Conservation (phyloP, 2,888 invertebrate species). For the Hyles lineata region DNA sequence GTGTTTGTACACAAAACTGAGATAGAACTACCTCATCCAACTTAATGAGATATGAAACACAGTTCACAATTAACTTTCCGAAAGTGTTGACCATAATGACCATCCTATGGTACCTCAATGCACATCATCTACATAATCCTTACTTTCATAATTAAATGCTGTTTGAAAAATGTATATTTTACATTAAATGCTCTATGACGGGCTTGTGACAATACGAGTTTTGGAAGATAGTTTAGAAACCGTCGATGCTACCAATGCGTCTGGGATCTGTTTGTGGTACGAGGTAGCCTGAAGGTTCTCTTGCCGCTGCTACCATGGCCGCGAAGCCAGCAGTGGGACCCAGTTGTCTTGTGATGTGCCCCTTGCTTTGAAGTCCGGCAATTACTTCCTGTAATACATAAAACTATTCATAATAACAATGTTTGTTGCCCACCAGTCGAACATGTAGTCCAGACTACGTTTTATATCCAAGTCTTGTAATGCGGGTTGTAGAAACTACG, state of each 20-base stretch:
- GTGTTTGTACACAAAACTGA: too few species aligned
- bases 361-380: slow-evolving; percentile 71
- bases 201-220: not conserved
- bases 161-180: not conserved
- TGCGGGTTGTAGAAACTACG: too few species aligned
- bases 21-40: too few species aligned
- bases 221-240: slow-evolving; percentile 57
- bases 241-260: slow-evolving; percentile 79
- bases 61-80: too few species aligned
- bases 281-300: slow-evolving; percentile 70
- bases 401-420: slow-evolving; percentile 19
- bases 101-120: too few species aligned
- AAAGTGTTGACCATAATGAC: too few species aligned
- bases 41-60: too few species aligned
- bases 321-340: slow-evolving; percentile 86
- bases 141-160: not conserved
- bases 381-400: slow-evolving; percentile 66
- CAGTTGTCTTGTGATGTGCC: slow-evolving; percentile 78
- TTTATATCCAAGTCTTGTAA: too few species aligned
- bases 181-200: not conserved
- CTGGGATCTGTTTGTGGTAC: slow-evolving; percentile 75
- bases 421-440: slow-evolving; percentile 9
- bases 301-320: slow-evolving; percentile 83
- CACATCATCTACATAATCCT: not conserved
- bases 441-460: too few species aligned